Base-by-base conservation (phyloP, 1,140 invertebrate species). In the Halesus radiatus region DNA sequence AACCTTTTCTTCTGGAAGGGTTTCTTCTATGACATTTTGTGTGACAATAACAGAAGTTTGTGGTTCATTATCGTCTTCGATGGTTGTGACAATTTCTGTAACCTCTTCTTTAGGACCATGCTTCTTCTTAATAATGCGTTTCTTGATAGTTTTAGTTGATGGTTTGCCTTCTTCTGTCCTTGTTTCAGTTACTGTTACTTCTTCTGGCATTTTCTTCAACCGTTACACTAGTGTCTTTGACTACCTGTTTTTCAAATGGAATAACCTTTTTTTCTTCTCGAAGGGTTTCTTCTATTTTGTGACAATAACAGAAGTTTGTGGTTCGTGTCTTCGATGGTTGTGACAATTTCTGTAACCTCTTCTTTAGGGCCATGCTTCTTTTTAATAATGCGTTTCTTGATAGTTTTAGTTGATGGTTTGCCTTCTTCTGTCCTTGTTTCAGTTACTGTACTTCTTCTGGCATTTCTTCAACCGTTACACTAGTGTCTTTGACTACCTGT, bases 391-490 rank as follows among this genome's bases (percentile, higher is more conserved):
- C 85, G 85, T 79, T 87, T 88, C 62, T 83, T 86, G 1, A 84
- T 82, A 54, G 75, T 84, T 80, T 87, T 87, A 32, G 86, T 86
- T 78, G 79, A 85, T 3, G 86, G 85, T 74, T 85, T 87, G 37
- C 88, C 86, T 72, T 86, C 84, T 53, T 86, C 80, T 3, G 85
- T 84, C 5, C 85, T 80, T 56, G 86, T 85, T 83, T 89, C 87
- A 45, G 87, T 84, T 22, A 89, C 86, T 4, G 86, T 81, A 86
- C 86, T 85, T 91, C 89, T 78, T 88, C 85, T 3, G 87, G 86
- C 53, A 85, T 64, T 78, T 85, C 84, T 60, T 82, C 53, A 20
- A 84, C 16, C 7, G 58, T 70, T n/a, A 81, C 20, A 7, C 22
- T 18, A 56, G 20, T 18, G n/a, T 56, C 54, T 56, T 56, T 77